Evolutionary conservation across 2,797 vertebrate genomes (phyloP).

Genomic region (Arrhamphus sclerolepis): DNA sequence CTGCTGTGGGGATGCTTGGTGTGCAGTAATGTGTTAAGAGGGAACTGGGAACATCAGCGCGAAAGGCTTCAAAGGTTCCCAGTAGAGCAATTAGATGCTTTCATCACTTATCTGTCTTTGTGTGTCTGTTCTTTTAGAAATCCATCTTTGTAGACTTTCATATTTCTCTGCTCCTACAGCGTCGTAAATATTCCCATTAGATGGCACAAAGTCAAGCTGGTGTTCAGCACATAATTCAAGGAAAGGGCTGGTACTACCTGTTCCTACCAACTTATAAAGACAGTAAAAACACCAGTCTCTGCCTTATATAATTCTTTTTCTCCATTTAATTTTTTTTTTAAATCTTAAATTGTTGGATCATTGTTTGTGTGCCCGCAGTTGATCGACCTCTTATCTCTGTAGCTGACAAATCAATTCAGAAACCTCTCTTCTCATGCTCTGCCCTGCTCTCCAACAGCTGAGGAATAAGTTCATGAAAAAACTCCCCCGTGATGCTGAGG

Average conservation of each 20-base stretch:
- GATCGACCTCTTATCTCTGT: neutral
- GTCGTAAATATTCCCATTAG: conserved; percentile 22
- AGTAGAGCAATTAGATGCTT: neutral
- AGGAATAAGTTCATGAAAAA: conserved; percentile 99
- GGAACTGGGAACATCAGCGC: neutral
- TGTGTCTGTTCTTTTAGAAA: neutral
- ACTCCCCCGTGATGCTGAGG: conserved; percentile 94
- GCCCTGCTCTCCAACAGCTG: conserved; percentile 76
- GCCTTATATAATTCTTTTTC: neutral
- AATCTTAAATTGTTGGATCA: neutral
- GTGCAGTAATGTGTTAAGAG: neutral
- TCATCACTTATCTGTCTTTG: neutral
- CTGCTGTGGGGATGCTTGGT: neutral
- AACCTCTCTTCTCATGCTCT: too few relatives aligned
- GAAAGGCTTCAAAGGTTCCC: neutral
- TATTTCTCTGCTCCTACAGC: conserved; percentile 2
- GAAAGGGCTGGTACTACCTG: conserved; percentile 33
- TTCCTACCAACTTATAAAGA: conserved; percentile 4
- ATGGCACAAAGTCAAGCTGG: conserved; percentile 34
- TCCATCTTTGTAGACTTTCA: conserved; percentile 11
- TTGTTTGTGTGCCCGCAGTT: neutral
- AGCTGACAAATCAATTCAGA: neutral
- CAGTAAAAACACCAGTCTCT: conserved; percentile 1
- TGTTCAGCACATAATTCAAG: conserved; percentile 37
- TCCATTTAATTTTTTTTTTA: neutral